A percentile compares a stretch with the other conserved stretches of the same genome.
Evolutionary conservation across 2,113 vertebrate genomes (phyloP).

Genomic region (Hydrochoerus hydrochaeris): DNA sequence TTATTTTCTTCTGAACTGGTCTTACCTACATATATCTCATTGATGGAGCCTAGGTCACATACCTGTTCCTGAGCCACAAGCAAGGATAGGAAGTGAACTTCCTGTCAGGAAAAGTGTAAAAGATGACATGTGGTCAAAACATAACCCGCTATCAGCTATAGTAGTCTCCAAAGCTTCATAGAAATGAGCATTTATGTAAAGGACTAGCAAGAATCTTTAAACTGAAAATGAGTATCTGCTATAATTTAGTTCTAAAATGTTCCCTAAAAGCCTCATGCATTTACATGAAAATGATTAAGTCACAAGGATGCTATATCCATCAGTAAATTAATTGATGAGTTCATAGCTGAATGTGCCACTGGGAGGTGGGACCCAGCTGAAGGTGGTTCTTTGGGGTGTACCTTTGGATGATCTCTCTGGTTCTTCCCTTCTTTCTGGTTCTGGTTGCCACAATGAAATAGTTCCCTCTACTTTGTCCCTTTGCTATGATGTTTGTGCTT

Average conservation of each 20-base stretch:
- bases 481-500: neutral
- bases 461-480: neutral
- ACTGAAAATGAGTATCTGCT: neutral
- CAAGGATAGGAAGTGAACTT: neutral
- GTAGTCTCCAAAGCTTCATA: neutral
- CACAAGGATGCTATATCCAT: neutral
- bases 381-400: neutral
- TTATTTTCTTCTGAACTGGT: constrained; percentile 8
- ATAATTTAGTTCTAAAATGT: neutral
- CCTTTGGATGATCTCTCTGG: neutral
- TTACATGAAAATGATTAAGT: neutral
- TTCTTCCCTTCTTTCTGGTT: neutral
- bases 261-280: neutral
- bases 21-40: neutral
- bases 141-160: neutral
- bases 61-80: neutral
- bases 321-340: neutral
- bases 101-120: neutral
- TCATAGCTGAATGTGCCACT: neutral
- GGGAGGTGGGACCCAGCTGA: neutral
- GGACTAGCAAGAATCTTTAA: constrained; percentile 6
- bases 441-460: neutral
- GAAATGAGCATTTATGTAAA: neutral
- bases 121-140: neutral
- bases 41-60: neutral